phyloP scores from a whole-genome alignment of 35 echinoderm and acorn worm species.

The Chiridota heheva region DNA sequence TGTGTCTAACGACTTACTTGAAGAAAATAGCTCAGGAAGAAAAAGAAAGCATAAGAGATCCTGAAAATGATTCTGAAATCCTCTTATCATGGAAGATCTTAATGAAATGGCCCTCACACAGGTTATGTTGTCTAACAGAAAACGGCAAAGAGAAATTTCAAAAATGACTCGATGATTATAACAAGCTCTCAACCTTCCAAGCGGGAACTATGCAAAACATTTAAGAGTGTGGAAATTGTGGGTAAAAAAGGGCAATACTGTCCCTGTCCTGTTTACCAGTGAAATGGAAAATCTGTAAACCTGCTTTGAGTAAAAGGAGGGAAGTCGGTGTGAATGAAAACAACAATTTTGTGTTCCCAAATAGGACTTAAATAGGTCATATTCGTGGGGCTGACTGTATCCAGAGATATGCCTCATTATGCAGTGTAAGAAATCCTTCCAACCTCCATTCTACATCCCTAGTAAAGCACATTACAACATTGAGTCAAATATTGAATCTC shows the following conservation, averaged over 20 bases:
- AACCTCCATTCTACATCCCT: constrained; percentile 53
- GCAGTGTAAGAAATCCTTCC: constrained; percentile 46
- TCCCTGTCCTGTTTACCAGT: constrained; percentile 62
- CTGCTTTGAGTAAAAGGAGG: constrained; percentile 25
- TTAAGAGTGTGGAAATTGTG: constrained; percentile 59
- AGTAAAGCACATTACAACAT: constrained; percentile 71
- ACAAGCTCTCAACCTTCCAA: constrained; percentile 31
- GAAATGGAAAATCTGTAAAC: constrained; percentile 45
- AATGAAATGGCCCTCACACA: constrained; percentile 58
- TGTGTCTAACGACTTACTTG: constrained; percentile 23
- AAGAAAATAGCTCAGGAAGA: constrained; percentile 12
- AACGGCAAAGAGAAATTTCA: constrained; percentile 61
- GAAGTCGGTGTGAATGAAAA: constrained; percentile 18
- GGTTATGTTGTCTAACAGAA: constrained; percentile 65
- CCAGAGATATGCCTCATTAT: constrained; percentile 4
- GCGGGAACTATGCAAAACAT: constrained; percentile 10
- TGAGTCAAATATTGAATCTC: constrained; percentile 39
- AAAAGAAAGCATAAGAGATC: neutral
- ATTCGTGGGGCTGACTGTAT: constrained; percentile 53
- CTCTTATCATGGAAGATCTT: constrained; percentile 59
- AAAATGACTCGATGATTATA: constrained; percentile 68
- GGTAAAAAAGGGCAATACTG: constrained; percentile 66
- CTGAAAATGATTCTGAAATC: neutral
- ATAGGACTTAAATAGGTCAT: constrained; percentile 30
- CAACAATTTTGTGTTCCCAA: constrained; percentile 54